Evolutionary conservation across 2,797 vertebrate genomes (phyloP).

Genomic region (Acridotheres tristis): DNA sequence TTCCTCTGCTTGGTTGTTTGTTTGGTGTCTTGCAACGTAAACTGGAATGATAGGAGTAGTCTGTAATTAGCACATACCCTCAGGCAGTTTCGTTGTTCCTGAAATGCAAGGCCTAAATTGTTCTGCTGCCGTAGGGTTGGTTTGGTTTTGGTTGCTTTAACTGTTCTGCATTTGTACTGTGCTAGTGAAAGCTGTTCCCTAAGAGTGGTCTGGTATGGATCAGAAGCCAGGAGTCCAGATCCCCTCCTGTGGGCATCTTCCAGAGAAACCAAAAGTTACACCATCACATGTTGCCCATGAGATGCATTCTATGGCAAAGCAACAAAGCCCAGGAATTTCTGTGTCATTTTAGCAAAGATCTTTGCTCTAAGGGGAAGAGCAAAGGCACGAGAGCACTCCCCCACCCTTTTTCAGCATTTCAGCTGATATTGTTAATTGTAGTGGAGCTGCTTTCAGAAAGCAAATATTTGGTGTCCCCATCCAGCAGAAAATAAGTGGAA

Average conservation of each 20-base stretch:
- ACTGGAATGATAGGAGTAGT: neutral
- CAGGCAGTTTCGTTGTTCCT: neutral
- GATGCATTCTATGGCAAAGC: neutral
- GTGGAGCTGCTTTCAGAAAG: neutral
- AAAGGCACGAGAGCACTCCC: neutral
- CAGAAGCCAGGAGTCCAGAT: neutral
- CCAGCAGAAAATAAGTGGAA: neutral
- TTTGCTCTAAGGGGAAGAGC: neutral
- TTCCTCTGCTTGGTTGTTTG: neutral
- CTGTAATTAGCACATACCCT: neutral
- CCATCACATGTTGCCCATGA: neutral
- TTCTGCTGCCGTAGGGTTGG: neutral
- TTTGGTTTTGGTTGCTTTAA: neutral
- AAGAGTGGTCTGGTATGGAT: neutral
- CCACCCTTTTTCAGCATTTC: neutral
- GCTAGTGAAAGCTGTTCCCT: neutral
- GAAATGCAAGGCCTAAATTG: neutral
- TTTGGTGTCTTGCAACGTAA: neutral
- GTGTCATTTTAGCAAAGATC: neutral
- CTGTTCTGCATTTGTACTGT: neutral
- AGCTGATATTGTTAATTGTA: neutral
- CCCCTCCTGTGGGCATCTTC: neutral
- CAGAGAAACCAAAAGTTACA: neutral
- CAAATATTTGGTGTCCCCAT: slow-evolving; percentile 61
- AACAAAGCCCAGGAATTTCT: neutral